Base-by-base conservation (phyloP, 2,888 invertebrate genomes). In the Hyposoter didymator region DNA sequence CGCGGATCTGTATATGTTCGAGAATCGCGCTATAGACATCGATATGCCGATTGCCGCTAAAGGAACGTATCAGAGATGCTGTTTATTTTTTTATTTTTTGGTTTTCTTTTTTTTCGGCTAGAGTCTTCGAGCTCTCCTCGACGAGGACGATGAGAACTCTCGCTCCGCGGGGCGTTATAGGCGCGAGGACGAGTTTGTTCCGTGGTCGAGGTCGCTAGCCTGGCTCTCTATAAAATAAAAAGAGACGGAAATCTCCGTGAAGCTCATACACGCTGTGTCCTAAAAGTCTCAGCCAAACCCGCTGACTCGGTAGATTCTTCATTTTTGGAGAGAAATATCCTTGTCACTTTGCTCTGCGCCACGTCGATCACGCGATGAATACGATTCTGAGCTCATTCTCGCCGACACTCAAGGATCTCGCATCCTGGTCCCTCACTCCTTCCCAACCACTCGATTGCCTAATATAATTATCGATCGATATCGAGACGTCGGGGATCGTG, bases 151-250 rank as follows among this genome's bases (percentile, higher is more conserved):
- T 59, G 85, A 76, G 80, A 28, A 72, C 76, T 39, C 66, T 67
- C 78, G 52, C 69, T 75, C 52, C 22, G 70, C 62, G 66, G 75
- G 66, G 72, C 78, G 70, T 78, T 85, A 76, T 81, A 81, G 66
- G 59, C 81, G 78, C 79, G 85, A 80, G 83, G 85, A 85, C 83
- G 85, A 85, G 85, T 83, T 83, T 69, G 82, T 82, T 70, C 79
- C 78, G 85, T 78, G 85, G 80, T 85, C 85, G 88, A 88, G 88
- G 88, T 88, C 88, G 87, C 88, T 87, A 88, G 87, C 87, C 88
- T 28, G 70, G 39, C 69, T 78, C 78, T 69, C 28, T 55, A 62
- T 45, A 52, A 73, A n/a, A 70, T 12, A 19, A 43, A 73, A 73
- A 62, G 43, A 70, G 59, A 69, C 69, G 70, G 69, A 52, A 52